Base-by-base conservation (phyloP, 2,888 invertebrate genomes). In the Tinea semifulvella region DNA sequence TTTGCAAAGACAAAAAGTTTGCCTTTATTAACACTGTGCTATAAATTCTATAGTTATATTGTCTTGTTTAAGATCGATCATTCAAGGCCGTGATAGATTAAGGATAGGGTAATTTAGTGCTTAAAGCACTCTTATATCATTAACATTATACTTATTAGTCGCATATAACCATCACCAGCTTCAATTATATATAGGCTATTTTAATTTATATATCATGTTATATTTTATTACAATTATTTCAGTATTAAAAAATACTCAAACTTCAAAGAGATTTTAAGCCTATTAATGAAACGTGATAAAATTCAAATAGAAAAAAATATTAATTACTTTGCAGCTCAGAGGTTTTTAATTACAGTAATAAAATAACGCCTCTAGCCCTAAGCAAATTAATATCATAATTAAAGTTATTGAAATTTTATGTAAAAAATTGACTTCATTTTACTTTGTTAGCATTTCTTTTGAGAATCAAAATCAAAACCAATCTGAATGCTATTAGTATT, bases 81-180 rank as follows among this genome's bases (percentile, higher is more conserved):
- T 65, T 63, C 57, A 67, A 61, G 75, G 73, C 74, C 74, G 74
- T 74, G 75, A 73, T 75, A 75, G 68, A 49, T 53, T 20, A 72
- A 73, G 71, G 68, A 50, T 65, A 63, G 54, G 48, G 60, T 48
- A 50, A 17, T 25, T 20, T 59, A 61, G 64, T 67, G 68, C 68
- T 67, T 56, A 54, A 58, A 62, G 66, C 67, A 68, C 68, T 60
- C 60, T 55, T 54, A 60, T 54, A 61, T 64, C 45, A 27, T 40
- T 22, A 22, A n/a, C 19, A 18, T 38, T 18, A 13, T 3, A 35
- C 35, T 14, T 13, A 31, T 31, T 36, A 36, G 36, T 36, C 36
- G n/a, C 31, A 31, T 36, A 18, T 14, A 35, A 8, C 36, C n/a
- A 18, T 18, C n/a, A 36, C 2, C 10, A 36, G 18, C 16, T 4